Conservation (phyloP, 2,888 invertebrate genomes). For the Cataglyphis livida region DNA sequence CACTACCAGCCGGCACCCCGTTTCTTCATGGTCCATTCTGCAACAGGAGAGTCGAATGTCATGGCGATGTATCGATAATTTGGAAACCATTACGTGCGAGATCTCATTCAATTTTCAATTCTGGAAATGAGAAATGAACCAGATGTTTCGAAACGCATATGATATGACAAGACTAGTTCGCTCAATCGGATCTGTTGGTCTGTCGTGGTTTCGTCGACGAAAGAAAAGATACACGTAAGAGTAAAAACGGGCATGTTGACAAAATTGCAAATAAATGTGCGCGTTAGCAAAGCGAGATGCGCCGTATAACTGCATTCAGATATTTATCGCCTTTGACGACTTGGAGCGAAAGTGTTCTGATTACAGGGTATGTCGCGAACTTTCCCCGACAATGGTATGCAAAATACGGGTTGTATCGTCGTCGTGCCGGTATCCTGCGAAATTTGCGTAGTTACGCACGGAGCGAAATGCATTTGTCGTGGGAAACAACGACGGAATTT, state of each 20-base stretch:
- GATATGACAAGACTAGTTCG: neutral
- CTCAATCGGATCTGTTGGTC: conserved; percentile 30
- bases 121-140: neutral
- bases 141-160: no score
- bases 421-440: conserved; percentile 3
- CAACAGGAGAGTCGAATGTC: conserved; percentile 41
- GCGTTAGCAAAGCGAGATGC: conserved; percentile 11
- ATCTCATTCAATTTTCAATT: neutral
- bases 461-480: conserved; percentile 20
- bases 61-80: neutral
- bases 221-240: conserved; percentile 8
- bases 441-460: conserved; percentile 22
- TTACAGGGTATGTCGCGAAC: conserved; percentile 59
- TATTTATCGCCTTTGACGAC: conserved; percentile 53
- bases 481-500: conserved; percentile 6
- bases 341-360: conserved; percentile 57
- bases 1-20: conserved; percentile 70
- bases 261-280: conserved; percentile 50
- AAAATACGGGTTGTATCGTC: conserved; percentile 37
- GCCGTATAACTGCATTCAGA: conserved; percentile 27
- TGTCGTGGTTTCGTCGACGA: neutral
- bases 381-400: conserved; percentile 50
- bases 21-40: conserved; percentile 81
- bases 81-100: no score
- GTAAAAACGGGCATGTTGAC: neutral